A percentile compares a stretch with the other conserved stretches of the same genome.
Evolutionary conservation across 2,113 vertebrate species (phyloP).

Genomic region (Spilogale gracilis): DNA sequence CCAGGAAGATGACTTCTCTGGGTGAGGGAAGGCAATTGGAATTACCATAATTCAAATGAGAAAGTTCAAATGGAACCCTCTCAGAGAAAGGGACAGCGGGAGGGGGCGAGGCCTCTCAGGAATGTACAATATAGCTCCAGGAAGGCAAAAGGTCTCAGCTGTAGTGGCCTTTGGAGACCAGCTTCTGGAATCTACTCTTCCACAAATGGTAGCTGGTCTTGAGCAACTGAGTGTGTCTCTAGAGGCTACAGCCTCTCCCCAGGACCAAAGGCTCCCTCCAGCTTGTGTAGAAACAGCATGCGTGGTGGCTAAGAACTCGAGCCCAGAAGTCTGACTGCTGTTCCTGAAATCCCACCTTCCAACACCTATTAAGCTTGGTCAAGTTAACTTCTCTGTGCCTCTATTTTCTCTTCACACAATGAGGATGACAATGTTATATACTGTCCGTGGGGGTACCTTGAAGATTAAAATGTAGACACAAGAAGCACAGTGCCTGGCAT

Average conservation of each 20-base stretch:
- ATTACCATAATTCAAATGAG: not conserved
- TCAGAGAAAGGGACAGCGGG: not conserved
- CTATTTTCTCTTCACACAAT: not conserved
- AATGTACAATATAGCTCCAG: fast-evolving
- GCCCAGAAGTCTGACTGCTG: not conserved
- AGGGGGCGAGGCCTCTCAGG: fast-evolving
- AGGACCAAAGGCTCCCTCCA: not conserved
- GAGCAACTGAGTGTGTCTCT: no score
- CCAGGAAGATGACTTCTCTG: not conserved
- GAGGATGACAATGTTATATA: fast-evolving
- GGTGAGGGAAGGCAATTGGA: not conserved
- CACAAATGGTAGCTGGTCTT: fast-evolving
- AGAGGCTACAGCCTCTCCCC: not conserved
- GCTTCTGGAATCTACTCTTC: not conserved
- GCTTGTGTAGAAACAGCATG: not conserved
- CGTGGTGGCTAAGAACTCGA: not conserved
- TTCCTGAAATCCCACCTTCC: not conserved
- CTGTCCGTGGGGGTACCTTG: not conserved
- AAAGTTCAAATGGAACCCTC: not conserved
- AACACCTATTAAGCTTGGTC: not conserved
- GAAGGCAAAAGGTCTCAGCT: fast-evolving
- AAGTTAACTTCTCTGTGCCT: not conserved
- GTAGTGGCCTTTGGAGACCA: not conserved
- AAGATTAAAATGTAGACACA: not conserved
- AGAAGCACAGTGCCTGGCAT: not conserved